phyloP scores from a whole-genome alignment of 2,797 vertebrate species.

The Fratercula arctica region DNA sequence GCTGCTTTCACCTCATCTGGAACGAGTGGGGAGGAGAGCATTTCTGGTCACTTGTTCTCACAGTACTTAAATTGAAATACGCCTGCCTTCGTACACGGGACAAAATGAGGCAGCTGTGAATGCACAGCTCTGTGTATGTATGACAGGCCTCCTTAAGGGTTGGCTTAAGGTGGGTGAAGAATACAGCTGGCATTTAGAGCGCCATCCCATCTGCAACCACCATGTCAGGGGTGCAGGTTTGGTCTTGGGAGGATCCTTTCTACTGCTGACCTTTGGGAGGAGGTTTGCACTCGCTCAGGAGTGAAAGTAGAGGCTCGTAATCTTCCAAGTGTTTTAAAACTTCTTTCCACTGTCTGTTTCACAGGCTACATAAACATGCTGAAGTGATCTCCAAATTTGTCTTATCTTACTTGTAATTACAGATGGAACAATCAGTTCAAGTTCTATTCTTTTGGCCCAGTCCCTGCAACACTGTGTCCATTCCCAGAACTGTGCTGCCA shows the following conservation, averaged over 20 bases:
- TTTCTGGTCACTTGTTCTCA: neutral
- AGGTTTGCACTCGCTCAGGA: neutral
- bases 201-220: neutral
- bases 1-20: neutral
- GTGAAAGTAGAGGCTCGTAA: neutral
- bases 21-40: neutral
- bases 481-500: slow-evolving; percentile 93
- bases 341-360: neutral
- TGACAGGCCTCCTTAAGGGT: neutral
- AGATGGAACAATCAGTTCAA: slow-evolving; percentile 96
- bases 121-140: fast-evolving
- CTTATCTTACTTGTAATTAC: neutral
- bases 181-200: neutral
- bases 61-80: neutral
- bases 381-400: neutral
- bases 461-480: slow-evolving; percentile 92
- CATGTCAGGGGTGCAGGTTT: neutral
- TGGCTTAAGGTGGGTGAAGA: neutral
- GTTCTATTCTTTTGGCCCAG: slow-evolving; percentile 92
- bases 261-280: neutral
- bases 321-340: neutral
- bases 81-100: neutral
- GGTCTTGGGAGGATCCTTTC: neutral
- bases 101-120: neutral
- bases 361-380: fast-evolving